Percentiles rank a stretch among this genome's conserved stretches.
phyloP scores from a whole-genome alignment of 2,113 vertebrate genomes.

The Corythaeola cristata region DNA sequence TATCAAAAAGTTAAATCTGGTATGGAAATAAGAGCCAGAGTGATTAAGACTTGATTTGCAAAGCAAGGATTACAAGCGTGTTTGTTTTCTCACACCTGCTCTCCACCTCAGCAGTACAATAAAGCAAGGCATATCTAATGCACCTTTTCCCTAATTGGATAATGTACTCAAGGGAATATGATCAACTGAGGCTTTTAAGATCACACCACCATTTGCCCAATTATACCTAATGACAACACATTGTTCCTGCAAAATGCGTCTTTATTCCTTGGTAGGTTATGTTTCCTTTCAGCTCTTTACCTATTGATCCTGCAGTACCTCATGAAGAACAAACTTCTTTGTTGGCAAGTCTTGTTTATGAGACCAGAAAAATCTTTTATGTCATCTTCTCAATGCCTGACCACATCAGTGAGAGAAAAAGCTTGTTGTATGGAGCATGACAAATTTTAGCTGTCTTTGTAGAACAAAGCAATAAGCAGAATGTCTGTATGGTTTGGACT shows the following conservation, averaged over 20 bases:
- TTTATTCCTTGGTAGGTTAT: background rate
- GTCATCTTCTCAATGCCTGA: background rate
- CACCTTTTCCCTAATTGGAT: constrained; percentile 37
- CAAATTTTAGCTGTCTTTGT: background rate
- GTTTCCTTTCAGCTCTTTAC: constrained; percentile 7
- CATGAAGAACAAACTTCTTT: background rate
- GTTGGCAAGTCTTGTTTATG: background rate
- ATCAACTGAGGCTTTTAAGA: constrained; percentile 27
- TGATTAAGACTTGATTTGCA: constrained; percentile 32
- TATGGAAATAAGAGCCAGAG: constrained; percentile 10
- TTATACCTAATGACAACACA: constrained; percentile 42
- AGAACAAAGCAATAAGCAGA: background rate
- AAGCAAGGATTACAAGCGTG: background rate
- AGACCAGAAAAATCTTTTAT: background rate
- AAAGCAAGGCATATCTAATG: constrained; percentile 39
- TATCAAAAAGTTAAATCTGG: background rate
- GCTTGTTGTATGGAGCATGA: background rate
- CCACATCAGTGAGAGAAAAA: background rate
- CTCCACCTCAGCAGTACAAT: background rate
- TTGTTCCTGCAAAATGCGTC: background rate
- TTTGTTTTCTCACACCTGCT: constrained; percentile 37
- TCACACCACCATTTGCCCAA: constrained; percentile 18
- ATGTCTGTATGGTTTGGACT: background rate
- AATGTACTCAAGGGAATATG: constrained; percentile 18
- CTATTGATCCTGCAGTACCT: background rate